Base-by-base conservation (phyloP, 2,888 invertebrate species). In the Calliphora vomitoria region DNA sequence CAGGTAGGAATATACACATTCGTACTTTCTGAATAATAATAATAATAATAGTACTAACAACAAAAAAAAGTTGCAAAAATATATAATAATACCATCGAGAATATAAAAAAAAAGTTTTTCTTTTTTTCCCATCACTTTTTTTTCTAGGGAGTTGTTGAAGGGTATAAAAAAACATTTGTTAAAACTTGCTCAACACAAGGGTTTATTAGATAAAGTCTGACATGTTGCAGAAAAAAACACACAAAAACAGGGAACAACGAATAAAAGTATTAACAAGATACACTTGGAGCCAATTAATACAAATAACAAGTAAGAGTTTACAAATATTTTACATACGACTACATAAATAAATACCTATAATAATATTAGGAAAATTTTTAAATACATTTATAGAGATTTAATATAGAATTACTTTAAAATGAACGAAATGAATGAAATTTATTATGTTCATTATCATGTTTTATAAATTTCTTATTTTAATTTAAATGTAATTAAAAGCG, bases 131-230 rank as follows among this genome's bases (percentile, higher is more conserved):
- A 75, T 15, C 31, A 38, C 44, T 74, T 64, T 58, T n/a, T 83
- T 80, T 66, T 80, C 47, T 44, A 44, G n/a, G 11, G 55, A 68
- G 47, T 76, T 79, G 47, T 76, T 79, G 53, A 86, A 82, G 84
- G 84, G 72, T 87, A 80, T 72, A 80, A 75, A 74, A 31, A 87
- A 87, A 87, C 87, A 87, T 87, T 87, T 87, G 87, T 87, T 85
- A 71, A 75, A 85, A 79, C 78, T 87, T 87, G 85, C 84, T 78
- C 50, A 75, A 87, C 82, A 87, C 38, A 79, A 87, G 87, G 87
- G 87, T 79, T 87, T 87, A 87, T 87, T 87, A 87, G 87, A 87
- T 62, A 79, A 82, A 79, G 85, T 87, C 87, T 87, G 87, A 55
- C 85, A 87, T 85, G 82, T 79, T 75, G 69, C 74, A 64, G 66